These are phyloP conservation scores for Nycteola revayana DNA, from an alignment of 2,888 invertebrate genomes.

Conservation along the genomic window DNA sequence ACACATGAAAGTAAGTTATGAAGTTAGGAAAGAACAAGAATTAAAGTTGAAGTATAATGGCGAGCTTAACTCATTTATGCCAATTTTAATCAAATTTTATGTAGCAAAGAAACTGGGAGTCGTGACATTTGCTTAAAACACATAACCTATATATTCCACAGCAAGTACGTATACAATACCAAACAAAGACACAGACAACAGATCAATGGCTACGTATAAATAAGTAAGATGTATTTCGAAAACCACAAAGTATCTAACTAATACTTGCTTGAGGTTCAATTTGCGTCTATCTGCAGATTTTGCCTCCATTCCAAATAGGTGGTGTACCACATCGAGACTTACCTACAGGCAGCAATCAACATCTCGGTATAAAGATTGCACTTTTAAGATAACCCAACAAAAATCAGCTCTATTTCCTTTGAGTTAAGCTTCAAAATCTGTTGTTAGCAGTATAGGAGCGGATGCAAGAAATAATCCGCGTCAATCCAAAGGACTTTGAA, in stretches of 20 bases:
- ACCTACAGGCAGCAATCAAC: slow-evolving; percentile 50
- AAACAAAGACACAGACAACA: no score
- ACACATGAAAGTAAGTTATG: no score
- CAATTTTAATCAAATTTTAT: no score
- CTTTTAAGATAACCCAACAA: slow-evolving; percentile 17
- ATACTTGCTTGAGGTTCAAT: slow-evolving; percentile 31
- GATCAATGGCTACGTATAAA: no score
- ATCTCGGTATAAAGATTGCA: slow-evolving; percentile 20
- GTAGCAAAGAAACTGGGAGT: no score
- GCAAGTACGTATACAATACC: no score
- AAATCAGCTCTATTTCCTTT: slow-evolving; percentile 31
- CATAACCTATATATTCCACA: no score
- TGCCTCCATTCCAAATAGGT: slow-evolving; percentile 43
- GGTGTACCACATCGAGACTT: slow-evolving; percentile 36
- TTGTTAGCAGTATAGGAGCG: neutral
- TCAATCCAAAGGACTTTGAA: neutral
- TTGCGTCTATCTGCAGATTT: slow-evolving; percentile 40
- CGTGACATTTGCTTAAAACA: no score
- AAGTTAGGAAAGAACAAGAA: no score
- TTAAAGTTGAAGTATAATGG: no score
- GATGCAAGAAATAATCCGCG: slow-evolving; percentile 6
- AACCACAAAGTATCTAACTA: neutral
- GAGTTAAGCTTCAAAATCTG: slow-evolving; percentile 32
- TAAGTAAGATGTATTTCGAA: no score
- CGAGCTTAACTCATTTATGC: no score